These are phyloP conservation scores for Ctenopoma kingsleyae DNA, from an alignment of 2,797 vertebrate genomes.

Conservation along the genomic window DNA sequence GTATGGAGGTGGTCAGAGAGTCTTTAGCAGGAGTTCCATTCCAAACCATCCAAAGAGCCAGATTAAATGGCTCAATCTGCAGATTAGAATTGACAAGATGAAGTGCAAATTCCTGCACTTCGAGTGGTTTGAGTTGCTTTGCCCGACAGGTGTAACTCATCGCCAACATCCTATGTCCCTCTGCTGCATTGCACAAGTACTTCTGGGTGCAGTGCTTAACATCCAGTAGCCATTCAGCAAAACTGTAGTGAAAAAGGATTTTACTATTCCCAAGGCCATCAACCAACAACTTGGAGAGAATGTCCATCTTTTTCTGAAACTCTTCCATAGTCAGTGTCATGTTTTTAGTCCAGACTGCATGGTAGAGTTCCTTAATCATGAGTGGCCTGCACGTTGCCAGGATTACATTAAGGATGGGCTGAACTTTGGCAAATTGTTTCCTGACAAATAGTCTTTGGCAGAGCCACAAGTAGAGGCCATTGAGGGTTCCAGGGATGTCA, in stretches of 20 bases:
- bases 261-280: slow-evolving; percentile 93
- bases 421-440: slow-evolving; percentile 98
- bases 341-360: slow-evolving; percentile 98
- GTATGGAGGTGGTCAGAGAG: slow-evolving; percentile 93
- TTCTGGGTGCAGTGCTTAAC: slow-evolving; percentile 99
- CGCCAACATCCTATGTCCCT: slow-evolving; percentile 97
- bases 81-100: slow-evolving; percentile 96
- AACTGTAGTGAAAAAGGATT: slow-evolving; percentile 98
- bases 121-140: slow-evolving; percentile 91
- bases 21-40: slow-evolving; percentile 96
- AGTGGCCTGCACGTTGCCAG: slow-evolving; percentile 95
- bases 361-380: slow-evolving; percentile 92
- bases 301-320: slow-evolving; percentile 98
- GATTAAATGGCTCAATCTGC: slow-evolving; percentile 92
- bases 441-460: slow-evolving; percentile 98
- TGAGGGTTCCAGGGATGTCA: slow-evolving; percentile 97
- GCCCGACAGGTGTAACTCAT: slow-evolving; percentile 97
- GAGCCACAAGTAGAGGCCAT: slow-evolving; percentile 98
- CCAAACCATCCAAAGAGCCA: slow-evolving; percentile 99
- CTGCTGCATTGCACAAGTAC: slow-evolving; percentile 96
- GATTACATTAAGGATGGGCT: slow-evolving; percentile 97
- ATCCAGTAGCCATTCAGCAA: slow-evolving; percentile 97
- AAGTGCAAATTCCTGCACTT: slow-evolving; percentile 96
- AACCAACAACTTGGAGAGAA: slow-evolving; percentile 94
- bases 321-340: slow-evolving; percentile 94